Evolutionary conservation across 2,888 invertebrate species (phyloP), one percentile per base, ranked within the genome.

Genomic region (Acanthosoma haemorrhoidale): DNA sequence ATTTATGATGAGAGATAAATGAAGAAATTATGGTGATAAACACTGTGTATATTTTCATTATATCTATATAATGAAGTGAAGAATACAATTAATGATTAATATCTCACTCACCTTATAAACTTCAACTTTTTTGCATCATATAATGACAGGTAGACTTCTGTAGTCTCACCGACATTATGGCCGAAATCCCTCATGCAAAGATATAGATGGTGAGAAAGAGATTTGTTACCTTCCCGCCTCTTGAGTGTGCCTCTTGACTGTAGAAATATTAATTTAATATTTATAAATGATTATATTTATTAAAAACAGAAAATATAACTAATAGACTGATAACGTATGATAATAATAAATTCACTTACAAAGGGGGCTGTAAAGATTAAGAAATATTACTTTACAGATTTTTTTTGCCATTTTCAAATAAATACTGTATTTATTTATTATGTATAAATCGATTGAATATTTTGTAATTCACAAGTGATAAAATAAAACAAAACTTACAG

Each of bases 171-270:
- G 2, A 94, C 88, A 64, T 91, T 89, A 79, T 91, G 91, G 0
- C 92, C 92, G 79, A 94, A 94, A 80, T 93, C 92, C 15, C 92
- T 83, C 88, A 93, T 90, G 78, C 91, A 91, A 80, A 94, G 90
- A 80, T 92, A 88, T 32, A 95, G 83, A 80, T 95, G 90, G 79
- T 91, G 89, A 0, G 88, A 88, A 38, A 87, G 81, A 1, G 84
- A 83, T 77, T 85, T 86, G 11, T 75, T 72, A 8, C 57, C 71
- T 71, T 82, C 83, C 76, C 84, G 85, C 75, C 83, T 83, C 66
- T 85, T 82, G 51, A 86, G 78, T 0, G 86, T 87, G 4, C 86
- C 86, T 64, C 86, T 80, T 0, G 83, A 79, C 83, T 83, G 71
- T 51, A 77, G 77, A n/a, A n/a, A n/a, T n/a, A n/a, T n/a, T n/a